phyloP scores from a whole-genome alignment of 2,797 vertebrate species.

The Eupleurogrammus muticus region DNA sequence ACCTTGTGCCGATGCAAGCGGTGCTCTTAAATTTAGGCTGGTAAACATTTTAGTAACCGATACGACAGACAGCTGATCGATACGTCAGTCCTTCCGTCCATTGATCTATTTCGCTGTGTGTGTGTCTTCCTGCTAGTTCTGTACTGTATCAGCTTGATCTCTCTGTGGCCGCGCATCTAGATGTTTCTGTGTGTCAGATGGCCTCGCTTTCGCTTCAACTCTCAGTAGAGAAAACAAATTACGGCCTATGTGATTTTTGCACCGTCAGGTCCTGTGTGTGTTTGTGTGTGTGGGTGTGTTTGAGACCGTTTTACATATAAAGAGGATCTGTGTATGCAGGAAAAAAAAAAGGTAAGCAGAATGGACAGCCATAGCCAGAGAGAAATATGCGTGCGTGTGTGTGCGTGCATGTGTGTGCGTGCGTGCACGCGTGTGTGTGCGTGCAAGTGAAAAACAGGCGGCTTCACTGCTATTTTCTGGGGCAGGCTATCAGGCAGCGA shows the following conservation, averaged over 20 bases:
- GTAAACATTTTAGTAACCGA: no score
- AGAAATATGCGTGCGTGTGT: slow-evolving; percentile 50
- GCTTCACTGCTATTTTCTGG: slow-evolving; percentile 69
- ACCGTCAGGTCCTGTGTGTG: slow-evolving; percentile 30
- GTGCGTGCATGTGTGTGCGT: slow-evolving; percentile 20
- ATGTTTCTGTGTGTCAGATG: slow-evolving; percentile 32
- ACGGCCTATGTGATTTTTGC: slow-evolving; percentile 47
- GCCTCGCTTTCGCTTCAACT: slow-evolving; percentile 19
- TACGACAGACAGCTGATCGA: neutral
- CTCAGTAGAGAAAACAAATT: slow-evolving; percentile 48
- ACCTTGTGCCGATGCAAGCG: no score
- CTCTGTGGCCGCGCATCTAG: slow-evolving; percentile 14
- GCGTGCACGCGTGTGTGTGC: slow-evolving; percentile 17
- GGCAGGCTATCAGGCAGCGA: slow-evolving; percentile 70
- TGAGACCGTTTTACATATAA: neutral
- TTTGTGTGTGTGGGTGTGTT: neutral
- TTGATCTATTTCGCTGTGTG: slow-evolving; percentile 1
- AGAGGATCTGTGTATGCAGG: slow-evolving; percentile 13
- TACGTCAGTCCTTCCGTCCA: neutral
- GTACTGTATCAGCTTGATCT: slow-evolving; percentile 4
- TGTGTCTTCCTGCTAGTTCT: neutral
- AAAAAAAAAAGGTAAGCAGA: slow-evolving; percentile 40
- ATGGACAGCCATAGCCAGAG: slow-evolving; percentile 47
- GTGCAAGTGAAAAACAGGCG: slow-evolving; percentile 40
- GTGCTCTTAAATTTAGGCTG: no score